Base-by-base conservation (phyloP, 2,888 invertebrate genomes). In the Heteromurus nitidus region DNA sequence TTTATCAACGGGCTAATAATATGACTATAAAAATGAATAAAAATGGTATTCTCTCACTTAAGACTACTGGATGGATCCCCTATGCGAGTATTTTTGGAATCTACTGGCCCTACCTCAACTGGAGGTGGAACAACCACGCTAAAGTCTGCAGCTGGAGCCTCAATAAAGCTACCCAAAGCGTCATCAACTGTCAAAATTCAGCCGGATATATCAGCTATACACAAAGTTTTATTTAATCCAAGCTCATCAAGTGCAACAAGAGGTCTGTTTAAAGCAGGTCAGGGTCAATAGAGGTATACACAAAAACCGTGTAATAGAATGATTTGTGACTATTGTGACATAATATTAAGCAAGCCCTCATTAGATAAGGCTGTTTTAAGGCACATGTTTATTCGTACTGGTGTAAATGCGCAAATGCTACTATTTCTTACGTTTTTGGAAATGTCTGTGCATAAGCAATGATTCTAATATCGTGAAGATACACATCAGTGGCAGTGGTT, bases 31-130 rank as follows among this genome's bases (percentile, higher is more conserved):
- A 36, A 9, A 36, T 36, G 36, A 13, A 36, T 36, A 13, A 36
- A n/a, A n/a, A n/a, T n/a, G n/a, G n/a, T 30, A 20, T 70, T 55
- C 7, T 72, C 26, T 58, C 9, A 36, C n/a, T 31, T 28, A 0
- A 85, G 85, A 80, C 81, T 87, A 88, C 90, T 98, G 55, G 97
- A 98, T 90, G 96, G 97, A 0, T 95, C 95, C 88, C 96, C 96
- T 3, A 96, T 96, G 96, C 95, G 95, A 89, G 96, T 96, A 89
- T 92, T 95, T 73, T 91, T 96, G 84, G 95, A 96, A 7, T 94
- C 95, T 88, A 92, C 92, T 87, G 91, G 92, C 16, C 91, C 92
- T 24, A 68, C 55, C 18, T 42, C 80, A 9, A 67, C 75, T 20
- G 74, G 68, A 7, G 75, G 80, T 53, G 79, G 82, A 20, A 84